phyloP scores from a whole-genome alignment of 2,797 vertebrate genomes.

The Labroides dimidiatus region DNA sequence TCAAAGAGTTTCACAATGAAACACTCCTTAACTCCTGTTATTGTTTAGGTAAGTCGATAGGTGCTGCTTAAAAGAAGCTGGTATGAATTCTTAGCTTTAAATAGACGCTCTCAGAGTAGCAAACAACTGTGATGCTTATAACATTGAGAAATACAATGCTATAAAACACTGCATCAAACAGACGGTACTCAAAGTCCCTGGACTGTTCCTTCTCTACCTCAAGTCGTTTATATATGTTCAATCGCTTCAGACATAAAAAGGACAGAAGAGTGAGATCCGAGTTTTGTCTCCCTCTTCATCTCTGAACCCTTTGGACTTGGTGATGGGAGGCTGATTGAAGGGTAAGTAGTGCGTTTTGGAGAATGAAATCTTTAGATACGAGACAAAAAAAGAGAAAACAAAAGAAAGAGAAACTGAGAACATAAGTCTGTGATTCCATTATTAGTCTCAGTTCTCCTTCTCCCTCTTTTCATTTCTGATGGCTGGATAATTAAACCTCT shows the following conservation, averaged over 20 bases:
- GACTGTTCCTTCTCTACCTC: conserved; percentile 67
- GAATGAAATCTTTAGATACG: conserved; percentile 83
- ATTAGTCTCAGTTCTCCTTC: conserved; percentile 79
- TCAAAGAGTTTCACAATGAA: background rate
- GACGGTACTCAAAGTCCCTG: conserved; percentile 61
- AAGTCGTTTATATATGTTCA: conserved; percentile 73
- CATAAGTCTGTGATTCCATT: conserved; percentile 80
- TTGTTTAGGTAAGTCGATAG: conserved; percentile 8
- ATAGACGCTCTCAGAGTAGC: conserved; percentile 14
- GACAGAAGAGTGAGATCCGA: conserved; percentile 71
- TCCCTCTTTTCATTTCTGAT: conserved; percentile 84
- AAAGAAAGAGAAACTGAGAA: conserved; percentile 70
- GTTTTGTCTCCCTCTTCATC: conserved; percentile 78
- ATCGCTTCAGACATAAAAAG: conserved; percentile 72
- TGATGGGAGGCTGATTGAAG: conserved; percentile 83
- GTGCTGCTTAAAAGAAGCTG: conserved; percentile 4
- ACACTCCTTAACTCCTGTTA: conserved; percentile 6
- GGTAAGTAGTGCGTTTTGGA: conserved; percentile 84
- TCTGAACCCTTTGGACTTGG: conserved; percentile 80
- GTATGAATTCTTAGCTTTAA: conserved; percentile 28
- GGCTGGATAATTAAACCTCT: conserved; percentile 88
- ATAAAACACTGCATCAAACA: conserved; percentile 60
- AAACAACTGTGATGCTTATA: conserved; percentile 46
- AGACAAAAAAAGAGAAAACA: conserved; percentile 50
- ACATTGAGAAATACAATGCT: conserved; percentile 44